Percentiles rank a stretch among this genome's conserved stretches.
These are phyloP conservation scores for Acholoe squamosa DNA, from an alignment of 2,888 invertebrate genomes.

Conservation along the genomic window DNA sequence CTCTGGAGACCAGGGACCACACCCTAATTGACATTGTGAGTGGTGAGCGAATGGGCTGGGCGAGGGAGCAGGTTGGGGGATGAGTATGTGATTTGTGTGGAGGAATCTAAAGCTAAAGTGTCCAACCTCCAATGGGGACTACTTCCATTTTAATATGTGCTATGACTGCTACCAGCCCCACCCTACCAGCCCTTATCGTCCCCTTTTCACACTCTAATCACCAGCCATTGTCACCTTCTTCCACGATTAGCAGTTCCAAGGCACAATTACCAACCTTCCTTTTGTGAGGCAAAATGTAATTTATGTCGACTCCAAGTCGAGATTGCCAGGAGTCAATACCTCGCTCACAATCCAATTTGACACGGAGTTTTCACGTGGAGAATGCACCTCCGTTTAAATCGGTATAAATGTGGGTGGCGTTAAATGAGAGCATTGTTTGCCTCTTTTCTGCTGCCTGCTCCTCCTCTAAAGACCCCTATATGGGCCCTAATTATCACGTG, in stretches of 20 bases:
- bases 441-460: background rate
- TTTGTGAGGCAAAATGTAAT: conserved; percentile 51
- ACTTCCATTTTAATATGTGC: background rate
- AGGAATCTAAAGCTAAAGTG: too few species aligned
- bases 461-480: conserved; percentile 3
- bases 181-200: background rate
- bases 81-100: background rate
- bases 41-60: background rate
- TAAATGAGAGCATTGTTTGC: conserved; percentile 52
- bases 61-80: background rate
- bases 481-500: background rate
- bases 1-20: background rate
- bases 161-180: background rate
- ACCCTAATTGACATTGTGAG: background rate
- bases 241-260: conserved; percentile 37
- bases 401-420: conserved; percentile 43
- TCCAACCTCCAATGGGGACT: too few species aligned
- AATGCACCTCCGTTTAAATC: conserved; percentile 40
- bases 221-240: background rate
- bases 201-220: conserved; percentile 17
- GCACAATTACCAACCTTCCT: conserved; percentile 37
- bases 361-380: conserved; percentile 46
- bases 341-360: conserved; percentile 42
- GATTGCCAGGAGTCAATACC: conserved; percentile 46
- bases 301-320: background rate